Conservation (phyloP, 2,113 vertebrate species). For the Marcusenius ussheri region DNA sequence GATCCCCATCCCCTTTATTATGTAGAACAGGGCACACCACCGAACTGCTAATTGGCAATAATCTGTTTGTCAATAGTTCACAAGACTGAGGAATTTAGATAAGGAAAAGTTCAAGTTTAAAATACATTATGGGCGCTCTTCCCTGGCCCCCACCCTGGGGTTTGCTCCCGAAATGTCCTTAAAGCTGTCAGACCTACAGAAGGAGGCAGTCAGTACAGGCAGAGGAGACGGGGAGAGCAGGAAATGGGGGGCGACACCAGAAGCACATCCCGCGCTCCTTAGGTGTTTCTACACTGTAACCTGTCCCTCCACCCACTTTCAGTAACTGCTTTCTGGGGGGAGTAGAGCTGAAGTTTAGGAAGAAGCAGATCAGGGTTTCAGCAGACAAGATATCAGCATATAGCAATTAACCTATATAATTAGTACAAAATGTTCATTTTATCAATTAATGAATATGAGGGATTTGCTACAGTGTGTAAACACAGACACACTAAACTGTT, state of each 20-base stretch:
- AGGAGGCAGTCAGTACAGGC: background rate
- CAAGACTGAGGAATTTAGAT: constrained; percentile 70
- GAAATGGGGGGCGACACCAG: no score
- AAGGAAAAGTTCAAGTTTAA: constrained; percentile 64
- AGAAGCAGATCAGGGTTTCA: background rate
- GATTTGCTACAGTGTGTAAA: background rate
- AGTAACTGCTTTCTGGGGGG: background rate
- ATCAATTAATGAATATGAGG: background rate
- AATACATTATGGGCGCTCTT: constrained; percentile 57
- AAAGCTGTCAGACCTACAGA: constrained; percentile 52
- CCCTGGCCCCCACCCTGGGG: constrained; percentile 31
- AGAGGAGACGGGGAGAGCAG: background rate
- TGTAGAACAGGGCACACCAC: constrained; percentile 65
- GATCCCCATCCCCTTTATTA: constrained; percentile 61
- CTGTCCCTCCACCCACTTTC: background rate
- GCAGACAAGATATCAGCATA: background rate
- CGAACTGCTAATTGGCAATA: constrained; percentile 77
- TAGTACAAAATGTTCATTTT: background rate
- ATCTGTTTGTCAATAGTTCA: constrained; percentile 71
- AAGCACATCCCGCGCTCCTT: background rate
- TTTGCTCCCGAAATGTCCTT: constrained; percentile 46
- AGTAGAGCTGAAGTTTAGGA: background rate
- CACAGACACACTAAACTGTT: background rate
- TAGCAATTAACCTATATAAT: background rate
- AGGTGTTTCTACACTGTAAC: background rate